These are phyloP conservation scores for Arion vulgaris DNA, from an alignment of 1,140 invertebrate species.

Conservation along the genomic window DNA sequence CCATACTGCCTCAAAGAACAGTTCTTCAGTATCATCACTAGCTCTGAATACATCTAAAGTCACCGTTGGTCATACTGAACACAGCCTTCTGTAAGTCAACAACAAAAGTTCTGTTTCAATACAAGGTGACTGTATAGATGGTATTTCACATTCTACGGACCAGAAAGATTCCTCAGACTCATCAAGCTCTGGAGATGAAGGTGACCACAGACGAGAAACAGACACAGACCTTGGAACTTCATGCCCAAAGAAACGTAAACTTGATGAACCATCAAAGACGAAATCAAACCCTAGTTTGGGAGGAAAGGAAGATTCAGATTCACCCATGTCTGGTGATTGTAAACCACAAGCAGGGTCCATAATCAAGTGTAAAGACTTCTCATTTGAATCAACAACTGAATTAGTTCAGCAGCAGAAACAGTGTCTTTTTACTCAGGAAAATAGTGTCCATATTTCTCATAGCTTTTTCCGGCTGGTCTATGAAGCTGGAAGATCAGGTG, in stretches of 20 bases:
- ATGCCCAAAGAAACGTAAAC: not conserved
- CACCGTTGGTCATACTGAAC: not conserved
- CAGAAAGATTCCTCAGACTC: not conserved
- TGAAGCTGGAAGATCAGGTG: conserved; percentile 33
- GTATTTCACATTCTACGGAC: not conserved
- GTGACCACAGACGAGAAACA: not conserved
- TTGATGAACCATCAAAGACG: not conserved
- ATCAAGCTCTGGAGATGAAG: not conserved
- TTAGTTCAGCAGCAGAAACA: conserved; percentile 12
- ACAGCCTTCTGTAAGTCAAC: not conserved
- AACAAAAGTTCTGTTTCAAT: not conserved
- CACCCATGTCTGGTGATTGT: not conserved
- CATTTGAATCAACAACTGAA: conserved; percentile 6
- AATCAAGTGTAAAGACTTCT: conserved; percentile 5
- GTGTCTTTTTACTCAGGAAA: conserved; percentile 27
- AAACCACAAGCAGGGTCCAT: not conserved
- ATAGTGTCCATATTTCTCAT: conserved; percentile 34
- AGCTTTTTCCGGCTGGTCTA: conserved; percentile 38
- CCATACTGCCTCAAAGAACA: not conserved
- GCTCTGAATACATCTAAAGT: not conserved
- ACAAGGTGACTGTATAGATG: conserved; percentile 5
- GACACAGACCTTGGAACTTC: not conserved
- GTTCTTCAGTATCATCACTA: not conserved
- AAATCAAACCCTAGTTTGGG: not conserved
- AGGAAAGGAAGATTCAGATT: not conserved